phyloP scores from a whole-genome alignment of 2,888 invertebrate species.

The Pachycephus smyrnensis region DNA sequence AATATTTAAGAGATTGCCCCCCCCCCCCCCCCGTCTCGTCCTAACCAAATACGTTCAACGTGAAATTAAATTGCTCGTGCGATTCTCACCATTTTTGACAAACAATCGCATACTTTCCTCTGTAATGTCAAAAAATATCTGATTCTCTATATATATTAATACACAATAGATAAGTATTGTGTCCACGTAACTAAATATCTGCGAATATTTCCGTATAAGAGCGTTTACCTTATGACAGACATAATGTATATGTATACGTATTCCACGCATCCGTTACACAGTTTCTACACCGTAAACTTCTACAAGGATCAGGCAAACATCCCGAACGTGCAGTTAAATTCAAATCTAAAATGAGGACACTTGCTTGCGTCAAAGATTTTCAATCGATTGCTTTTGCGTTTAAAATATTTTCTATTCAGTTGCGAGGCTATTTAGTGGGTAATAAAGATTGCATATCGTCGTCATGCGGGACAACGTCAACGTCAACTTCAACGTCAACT shows the following conservation, averaged over 20 bases:
- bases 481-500: too few species aligned
- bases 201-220: neutral
- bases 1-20: neutral
- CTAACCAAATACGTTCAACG: too few species aligned
- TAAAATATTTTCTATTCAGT: too few species aligned
- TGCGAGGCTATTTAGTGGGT: too few species aligned
- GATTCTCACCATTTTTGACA: neutral
- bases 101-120: too few species aligned
- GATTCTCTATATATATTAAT: too few species aligned
- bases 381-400: too few species aligned
- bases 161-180: neutral
- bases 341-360: neutral
- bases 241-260: slow-evolving; percentile 61
- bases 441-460: too few species aligned
- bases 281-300: slow-evolving; percentile 64
- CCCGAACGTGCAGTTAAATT: slow-evolving; percentile 19
- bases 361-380: neutral
- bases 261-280: slow-evolving; percentile 62
- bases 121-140: too few species aligned
- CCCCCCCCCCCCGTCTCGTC: too few species aligned
- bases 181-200: neutral
- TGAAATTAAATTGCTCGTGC: neutral
- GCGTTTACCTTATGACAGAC: slow-evolving; percentile 48
- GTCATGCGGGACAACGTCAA: too few species aligned
- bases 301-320: slow-evolving; percentile 60